phyloP scores from a whole-genome alignment of 2,888 invertebrate genomes.

The Galeopsomyia nigrocyanea region DNA sequence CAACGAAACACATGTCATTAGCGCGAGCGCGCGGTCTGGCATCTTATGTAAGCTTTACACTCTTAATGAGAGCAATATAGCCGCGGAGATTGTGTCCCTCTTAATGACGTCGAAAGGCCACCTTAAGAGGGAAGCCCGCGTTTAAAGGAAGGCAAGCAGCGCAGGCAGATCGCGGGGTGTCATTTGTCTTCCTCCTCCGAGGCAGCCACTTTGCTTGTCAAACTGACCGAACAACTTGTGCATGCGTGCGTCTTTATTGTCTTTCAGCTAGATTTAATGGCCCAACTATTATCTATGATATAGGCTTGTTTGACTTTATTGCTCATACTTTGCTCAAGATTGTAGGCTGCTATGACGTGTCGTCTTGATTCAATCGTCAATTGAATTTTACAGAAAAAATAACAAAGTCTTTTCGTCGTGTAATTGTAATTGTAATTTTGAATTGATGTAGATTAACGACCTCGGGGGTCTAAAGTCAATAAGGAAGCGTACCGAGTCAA shows the following conservation, averaged over 20 bases:
- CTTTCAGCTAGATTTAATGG: constrained; percentile 51
- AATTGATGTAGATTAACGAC: too few species aligned
- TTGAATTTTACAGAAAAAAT: too few species aligned
- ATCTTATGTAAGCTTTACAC: constrained; percentile 46
- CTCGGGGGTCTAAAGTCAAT: too few species aligned
- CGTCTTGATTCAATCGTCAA: background rate
- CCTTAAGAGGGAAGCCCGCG: constrained; percentile 47
- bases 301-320: constrained; percentile 10
- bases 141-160: constrained; percentile 26
- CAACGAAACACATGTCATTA: constrained; percentile 22
- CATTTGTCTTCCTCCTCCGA: constrained; percentile 56
- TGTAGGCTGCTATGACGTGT: background rate
- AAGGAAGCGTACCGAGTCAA: too few species aligned
- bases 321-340: constrained; percentile 2
- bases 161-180: constrained; percentile 44
- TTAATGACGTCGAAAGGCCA: constrained; percentile 56
- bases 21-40: constrained; percentile 1
- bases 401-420: too few species aligned
- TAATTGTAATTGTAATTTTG: too few species aligned
- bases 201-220: constrained; percentile 59
- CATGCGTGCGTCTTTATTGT: constrained; percentile 44
- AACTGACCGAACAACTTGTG: constrained; percentile 54
- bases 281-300: constrained; percentile 29
- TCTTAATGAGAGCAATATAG: constrained; percentile 53
- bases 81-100: constrained; percentile 37